These are phyloP conservation scores for Pomacea canaliculata DNA, from an alignment of 2,888 invertebrate genomes.

Conservation along the genomic window DNA sequence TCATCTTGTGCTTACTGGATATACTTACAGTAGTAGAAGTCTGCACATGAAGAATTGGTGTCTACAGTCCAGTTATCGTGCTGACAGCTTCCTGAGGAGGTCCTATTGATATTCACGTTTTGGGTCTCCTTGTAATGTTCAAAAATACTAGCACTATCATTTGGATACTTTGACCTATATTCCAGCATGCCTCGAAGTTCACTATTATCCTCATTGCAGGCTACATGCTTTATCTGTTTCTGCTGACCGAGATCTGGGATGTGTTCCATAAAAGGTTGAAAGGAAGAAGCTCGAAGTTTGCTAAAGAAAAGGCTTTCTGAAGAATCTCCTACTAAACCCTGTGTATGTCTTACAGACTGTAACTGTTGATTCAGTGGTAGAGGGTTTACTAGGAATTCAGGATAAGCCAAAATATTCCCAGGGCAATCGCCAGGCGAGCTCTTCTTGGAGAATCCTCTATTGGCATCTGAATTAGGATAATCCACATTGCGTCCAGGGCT, in stretches of 20 bases:
- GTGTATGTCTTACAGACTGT: slow-evolving; percentile 15
- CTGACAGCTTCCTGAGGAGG: neutral
- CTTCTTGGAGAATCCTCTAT: neutral
- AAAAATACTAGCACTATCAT: neutral
- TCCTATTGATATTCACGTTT: neutral
- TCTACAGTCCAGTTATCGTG: too few relatives aligned
- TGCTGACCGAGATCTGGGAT: neutral
- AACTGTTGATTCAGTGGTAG: slow-evolving; percentile 7
- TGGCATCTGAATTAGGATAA: neutral
- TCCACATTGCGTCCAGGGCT: neutral
- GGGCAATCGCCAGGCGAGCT: neutral
- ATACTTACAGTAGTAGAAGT: too few relatives aligned
- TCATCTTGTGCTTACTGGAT: neutral
- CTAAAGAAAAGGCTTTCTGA: neutral
- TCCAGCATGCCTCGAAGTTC: neutral
- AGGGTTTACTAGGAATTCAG: neutral
- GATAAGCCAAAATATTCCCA: neutral
- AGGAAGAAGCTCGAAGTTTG: neutral
- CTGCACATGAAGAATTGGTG: too few relatives aligned
- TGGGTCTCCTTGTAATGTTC: neutral
- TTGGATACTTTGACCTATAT: slow-evolving; percentile 6
- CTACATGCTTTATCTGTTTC: slow-evolving; percentile 4
- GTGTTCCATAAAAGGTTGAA: neutral
- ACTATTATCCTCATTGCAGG: slow-evolving; percentile 19
- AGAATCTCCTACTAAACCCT: slow-evolving; percentile 16